Evolutionary conservation across 2,113 vertebrate species (phyloP).

Genomic region (Ameiurus melas): DNA sequence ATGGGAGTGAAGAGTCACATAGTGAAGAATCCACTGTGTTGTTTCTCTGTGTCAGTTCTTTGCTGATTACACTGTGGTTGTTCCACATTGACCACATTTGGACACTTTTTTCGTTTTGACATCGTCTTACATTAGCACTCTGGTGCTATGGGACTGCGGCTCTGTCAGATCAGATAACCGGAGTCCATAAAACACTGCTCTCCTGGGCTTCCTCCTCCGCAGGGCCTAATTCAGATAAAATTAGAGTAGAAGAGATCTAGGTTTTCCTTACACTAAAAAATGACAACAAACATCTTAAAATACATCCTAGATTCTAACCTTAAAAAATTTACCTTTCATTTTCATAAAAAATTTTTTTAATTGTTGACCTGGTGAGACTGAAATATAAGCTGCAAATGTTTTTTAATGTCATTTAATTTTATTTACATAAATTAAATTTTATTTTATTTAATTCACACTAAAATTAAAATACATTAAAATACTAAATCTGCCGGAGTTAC

Average conservation of each 20-base stretch:
- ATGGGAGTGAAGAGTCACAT: not conserved
- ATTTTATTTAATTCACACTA: not conserved
- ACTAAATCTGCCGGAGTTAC: not conserved
- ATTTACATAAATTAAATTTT: not conserved
- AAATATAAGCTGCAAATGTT: not conserved
- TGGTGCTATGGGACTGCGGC: conserved; percentile 66
- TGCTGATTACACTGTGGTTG: conserved; percentile 28
- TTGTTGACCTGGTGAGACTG: not conserved
- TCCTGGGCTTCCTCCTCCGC: conserved; percentile 56
- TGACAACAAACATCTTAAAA: conserved; percentile 7
- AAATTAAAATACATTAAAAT: not conserved
- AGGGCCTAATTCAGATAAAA: conserved; percentile 54
- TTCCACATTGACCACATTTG: conserved; percentile 58
- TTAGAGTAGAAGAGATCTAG: conserved; percentile 51
- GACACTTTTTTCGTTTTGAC: conserved; percentile 64
- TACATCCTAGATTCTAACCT: not conserved
- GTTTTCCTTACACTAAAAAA: conserved; percentile 22
- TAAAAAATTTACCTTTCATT: not conserved
- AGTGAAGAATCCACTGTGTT: not conserved
- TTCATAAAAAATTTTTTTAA: not conserved
- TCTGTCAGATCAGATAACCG: conserved; percentile 67
- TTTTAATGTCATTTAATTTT: not conserved
- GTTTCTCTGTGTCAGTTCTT: conserved; percentile 28
- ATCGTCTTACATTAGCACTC: conserved; percentile 73
- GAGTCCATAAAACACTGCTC: conserved; percentile 64